Conservation (phyloP, 2,113 vertebrate genomes). For the Hyaena hyaena region DNA sequence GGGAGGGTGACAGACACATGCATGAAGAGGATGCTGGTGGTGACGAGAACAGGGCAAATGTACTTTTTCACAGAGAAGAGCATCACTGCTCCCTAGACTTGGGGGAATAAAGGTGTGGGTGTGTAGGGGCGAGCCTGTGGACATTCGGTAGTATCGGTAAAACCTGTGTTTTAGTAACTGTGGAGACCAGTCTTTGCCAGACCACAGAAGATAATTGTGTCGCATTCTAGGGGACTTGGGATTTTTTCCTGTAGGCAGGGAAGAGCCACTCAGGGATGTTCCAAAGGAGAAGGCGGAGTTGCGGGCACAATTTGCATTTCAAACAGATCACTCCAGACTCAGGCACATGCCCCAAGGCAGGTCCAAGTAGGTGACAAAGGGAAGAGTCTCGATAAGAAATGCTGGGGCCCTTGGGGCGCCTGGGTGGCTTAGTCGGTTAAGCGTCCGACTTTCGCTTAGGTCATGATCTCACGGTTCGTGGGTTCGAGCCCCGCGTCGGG, state of each 20-base stretch:
- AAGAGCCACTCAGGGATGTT: background rate
- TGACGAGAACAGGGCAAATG: background rate
- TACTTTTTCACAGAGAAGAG: background rate
- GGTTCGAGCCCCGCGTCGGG: too few relatives aligned
- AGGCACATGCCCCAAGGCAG: background rate
- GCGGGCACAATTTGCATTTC: background rate
- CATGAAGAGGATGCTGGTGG: background rate
- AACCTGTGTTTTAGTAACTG: background rate
- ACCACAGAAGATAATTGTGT: background rate
- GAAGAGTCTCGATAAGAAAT: background rate
- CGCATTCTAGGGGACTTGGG: background rate
- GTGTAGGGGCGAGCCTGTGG: background rate
- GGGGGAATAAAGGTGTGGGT: background rate
- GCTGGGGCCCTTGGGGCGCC: too few relatives aligned
- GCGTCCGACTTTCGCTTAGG: too few relatives aligned
- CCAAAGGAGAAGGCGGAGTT: background rate
- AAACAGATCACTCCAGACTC: background rate
- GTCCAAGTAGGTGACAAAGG: background rate
- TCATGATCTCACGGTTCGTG: too few relatives aligned
- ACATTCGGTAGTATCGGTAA: background rate
- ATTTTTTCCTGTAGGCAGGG: background rate
- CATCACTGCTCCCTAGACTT: background rate
- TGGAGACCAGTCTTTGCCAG: background rate
- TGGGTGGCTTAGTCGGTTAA: too few relatives aligned
- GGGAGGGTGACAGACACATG: background rate